These are phyloP conservation scores for Caradrina clavipalpis DNA, from an alignment of 2,888 invertebrate genomes.

Conservation along the genomic window DNA sequence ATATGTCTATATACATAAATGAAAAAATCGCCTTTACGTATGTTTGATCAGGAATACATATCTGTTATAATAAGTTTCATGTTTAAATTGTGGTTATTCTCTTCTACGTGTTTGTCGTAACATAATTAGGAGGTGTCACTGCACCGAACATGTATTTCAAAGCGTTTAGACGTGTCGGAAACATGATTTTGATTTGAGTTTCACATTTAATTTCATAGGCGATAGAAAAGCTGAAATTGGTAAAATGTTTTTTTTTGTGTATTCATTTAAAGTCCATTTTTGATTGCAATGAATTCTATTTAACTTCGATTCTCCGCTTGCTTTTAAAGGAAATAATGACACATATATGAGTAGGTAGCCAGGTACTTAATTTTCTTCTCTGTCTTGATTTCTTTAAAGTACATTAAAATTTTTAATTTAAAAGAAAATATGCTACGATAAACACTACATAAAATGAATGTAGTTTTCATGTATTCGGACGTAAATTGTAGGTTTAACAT, in stretches of 20 bases:
- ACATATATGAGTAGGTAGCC: too few relatives aligned
- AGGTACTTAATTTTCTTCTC: neutral
- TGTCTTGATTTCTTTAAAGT: neutral
- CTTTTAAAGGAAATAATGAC: neutral
- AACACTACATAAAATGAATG: conserved; percentile 49
- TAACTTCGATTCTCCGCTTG: neutral
- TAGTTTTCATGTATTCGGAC: conserved; percentile 66
- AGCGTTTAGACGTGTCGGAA: conserved; percentile 5
- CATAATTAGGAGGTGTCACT: conserved; percentile 48
- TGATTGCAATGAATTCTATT: neutral
- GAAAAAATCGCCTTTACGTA: conserved; percentile 64
- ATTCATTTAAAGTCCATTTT: neutral
- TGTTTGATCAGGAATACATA: conserved; percentile 80
- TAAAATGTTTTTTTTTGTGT: too few relatives aligned
- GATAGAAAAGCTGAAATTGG: neutral
- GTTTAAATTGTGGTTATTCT: conserved; percentile 74
- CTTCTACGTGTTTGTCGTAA: conserved; percentile 59
- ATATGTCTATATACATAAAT: conserved; percentile 49
- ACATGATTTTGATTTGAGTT: conserved; percentile 9
- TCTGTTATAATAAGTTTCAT: conserved; percentile 86
- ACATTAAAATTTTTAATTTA: neutral
- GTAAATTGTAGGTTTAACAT: conserved; percentile 70
- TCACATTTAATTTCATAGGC: conserved; percentile 16
- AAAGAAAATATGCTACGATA: conserved; percentile 58
- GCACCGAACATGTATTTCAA: neutral